Evolutionary conservation across 35 echinoderm and acorn worm species (phyloP), one percentile per base, ranked within the genome.

Genomic region (Nesometra sesokonis): DNA sequence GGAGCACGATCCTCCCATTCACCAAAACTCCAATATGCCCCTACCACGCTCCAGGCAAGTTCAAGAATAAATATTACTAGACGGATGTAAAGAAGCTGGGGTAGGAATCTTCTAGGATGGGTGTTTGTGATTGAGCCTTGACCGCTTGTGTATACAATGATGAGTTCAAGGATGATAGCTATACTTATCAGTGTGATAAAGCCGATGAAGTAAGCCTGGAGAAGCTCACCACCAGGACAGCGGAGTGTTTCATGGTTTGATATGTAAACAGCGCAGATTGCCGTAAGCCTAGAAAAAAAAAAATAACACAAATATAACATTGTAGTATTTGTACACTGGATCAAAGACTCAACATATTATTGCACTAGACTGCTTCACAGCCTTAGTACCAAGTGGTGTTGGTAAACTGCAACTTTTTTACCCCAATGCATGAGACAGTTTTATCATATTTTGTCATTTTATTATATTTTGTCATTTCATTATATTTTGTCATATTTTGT

Each of bases 11-110:
- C 91, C 29, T 91, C 34, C 82, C 82, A 84, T 46, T 40, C 36
- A 13, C 37, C 11, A 84, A 89, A 85, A 23, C 83, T 23, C 88
- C 88, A 89, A 79, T 84, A 89, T 29, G 88, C 88, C 32, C 46
- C 88, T 76, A 87, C 77, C 35, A 77, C 86, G 67, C 94, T 97
- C 87, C 93, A 92, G 3, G 87, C 82, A 47, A 93, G 85, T 84
- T 99, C 96, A 8, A 88, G 23, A 17, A 94, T 0, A 34, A 99
- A 90, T 31, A 99, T 40, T 29, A 90, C 29, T 11, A 93, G 84
- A 43, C 96, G 87, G 29, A 93, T 43, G 88, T 99, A 99, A 5
- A 99, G 85, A 30, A 99, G 38, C 29, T 82, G 35, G 4, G 92
- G 86, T 2, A 93, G 57, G 32, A 57, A 87, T 30, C 84, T 77